Percentiles rank a stretch among this genome's conserved stretches.
These are phyloP conservation scores for Hyperoplus immaculatus DNA, from an alignment of 2,797 vertebrate species.

Conservation along the genomic window DNA sequence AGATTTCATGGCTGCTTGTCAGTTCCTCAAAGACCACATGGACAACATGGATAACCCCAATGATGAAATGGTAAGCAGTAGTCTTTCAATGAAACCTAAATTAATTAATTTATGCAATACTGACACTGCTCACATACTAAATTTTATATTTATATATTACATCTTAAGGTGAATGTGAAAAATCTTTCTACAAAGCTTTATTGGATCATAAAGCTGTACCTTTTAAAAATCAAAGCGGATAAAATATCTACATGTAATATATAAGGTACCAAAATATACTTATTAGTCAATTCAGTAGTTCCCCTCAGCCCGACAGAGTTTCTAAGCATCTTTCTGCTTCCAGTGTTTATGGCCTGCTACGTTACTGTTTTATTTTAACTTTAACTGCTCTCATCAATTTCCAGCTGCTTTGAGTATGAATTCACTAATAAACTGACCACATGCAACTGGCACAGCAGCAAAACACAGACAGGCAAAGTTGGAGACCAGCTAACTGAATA, in stretches of 20 bases:
- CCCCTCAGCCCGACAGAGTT: not conserved
- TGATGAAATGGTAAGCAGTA: slow-evolving; percentile 79
- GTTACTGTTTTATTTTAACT: not conserved
- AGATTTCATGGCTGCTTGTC: slow-evolving; percentile 90
- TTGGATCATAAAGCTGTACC: not conserved
- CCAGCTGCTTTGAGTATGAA: not conserved
- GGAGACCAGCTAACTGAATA: not conserved
- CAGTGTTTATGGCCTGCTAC: not conserved
- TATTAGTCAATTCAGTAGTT: not conserved
- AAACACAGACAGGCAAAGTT: not conserved
- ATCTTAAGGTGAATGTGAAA: not conserved
- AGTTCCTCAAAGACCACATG: slow-evolving; percentile 89
- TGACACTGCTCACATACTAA: not conserved
- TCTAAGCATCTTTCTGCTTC: not conserved
- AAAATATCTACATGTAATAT: not conserved
- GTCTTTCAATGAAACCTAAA: not conserved
- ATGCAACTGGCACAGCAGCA: not conserved
- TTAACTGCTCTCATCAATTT: not conserved
- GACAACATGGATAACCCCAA: slow-evolving; percentile 87
- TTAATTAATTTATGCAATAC: not conserved
- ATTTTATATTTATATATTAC: not conserved
- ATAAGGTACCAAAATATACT: not conserved
- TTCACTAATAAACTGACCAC: not conserved
- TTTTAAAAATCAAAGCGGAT: not conserved
- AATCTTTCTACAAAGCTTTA: not conserved